Base-by-base conservation (phyloP, 2,888 invertebrate genomes). In the Helicoverpa assulta region DNA sequence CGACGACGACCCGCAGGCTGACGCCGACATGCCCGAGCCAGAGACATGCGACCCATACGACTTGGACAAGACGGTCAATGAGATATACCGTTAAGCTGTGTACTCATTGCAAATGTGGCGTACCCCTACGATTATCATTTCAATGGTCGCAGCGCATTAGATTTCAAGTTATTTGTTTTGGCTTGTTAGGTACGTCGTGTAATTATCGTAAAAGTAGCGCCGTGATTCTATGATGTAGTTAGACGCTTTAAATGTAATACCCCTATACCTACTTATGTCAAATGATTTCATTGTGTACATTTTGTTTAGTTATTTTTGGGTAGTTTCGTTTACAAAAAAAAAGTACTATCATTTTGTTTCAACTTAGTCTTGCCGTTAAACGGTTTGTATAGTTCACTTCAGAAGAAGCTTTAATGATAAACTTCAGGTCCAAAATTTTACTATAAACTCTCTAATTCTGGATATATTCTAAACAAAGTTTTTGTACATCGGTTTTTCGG, bases 331-430 rank as follows among this genome's bases (percentile, higher is more conserved):
- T 5, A 16, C 5, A 47, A 47, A 47, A 47, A 16, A 47, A 47
- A 47, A 47, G n/a, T 47, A 5, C 14, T 4, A 43, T 43, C 14
- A n/a, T n/a, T n/a, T n/a, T 43, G 14, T 43, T 43, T 43, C 16
- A 43, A 16, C 16, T 26, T 26, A 53, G 53, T 53, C 56, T 63
- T 43, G 19, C 70, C 70, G 70, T 70, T 18, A 70, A 72, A 70
- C 70, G 70, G 70, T 47, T 37, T 43, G 18, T 61, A 1, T 53
- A 37, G 55, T 53, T 40, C 66, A 26, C 74, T 71, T 71, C 16
- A 74, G 21, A 26, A 33, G 56, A 66, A 58, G 57, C 67, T 71
- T 71, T 71, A 74, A 74, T 12, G 56, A 29, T 37, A 54, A 16
- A 5, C 18, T 58, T 74, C 74, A 33, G 68, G 58, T 74, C 68